Percentiles rank a stretch among this genome's conserved stretches.
These are phyloP conservation scores for Tachypleus tridentatus DNA, from an alignment of 1,140 invertebrate species.

Conservation along the genomic window DNA sequence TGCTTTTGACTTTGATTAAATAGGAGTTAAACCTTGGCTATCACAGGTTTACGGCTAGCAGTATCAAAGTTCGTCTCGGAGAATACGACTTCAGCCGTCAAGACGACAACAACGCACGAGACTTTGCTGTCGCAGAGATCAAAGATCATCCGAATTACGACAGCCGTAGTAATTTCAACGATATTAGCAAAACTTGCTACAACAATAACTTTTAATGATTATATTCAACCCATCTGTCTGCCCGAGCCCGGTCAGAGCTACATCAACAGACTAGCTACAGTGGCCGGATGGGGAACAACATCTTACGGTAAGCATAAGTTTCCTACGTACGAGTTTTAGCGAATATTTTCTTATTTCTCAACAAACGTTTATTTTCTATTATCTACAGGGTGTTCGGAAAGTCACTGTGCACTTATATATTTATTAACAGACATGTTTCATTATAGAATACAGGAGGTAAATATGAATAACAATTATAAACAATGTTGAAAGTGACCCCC, in stretches of 20 bases:
- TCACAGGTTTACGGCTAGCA: too few relatives aligned
- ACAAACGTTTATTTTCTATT: too few relatives aligned
- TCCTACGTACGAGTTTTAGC: too few relatives aligned
- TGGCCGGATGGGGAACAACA: constrained; percentile 47
- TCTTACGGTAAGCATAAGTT: constrained; percentile 5
- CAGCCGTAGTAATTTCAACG: constrained; percentile 27
- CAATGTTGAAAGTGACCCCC: too few relatives aligned
- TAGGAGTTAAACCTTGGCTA: too few relatives aligned
- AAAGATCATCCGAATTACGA: constrained; percentile 23
- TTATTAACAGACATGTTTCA: too few relatives aligned
- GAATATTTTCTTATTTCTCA: too few relatives aligned
- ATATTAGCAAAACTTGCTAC: constrained; percentile 28
- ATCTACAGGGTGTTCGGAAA: too few relatives aligned
- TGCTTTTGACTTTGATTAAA: too few relatives aligned
- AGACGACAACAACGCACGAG: constrained; percentile 8
- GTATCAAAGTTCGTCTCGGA: constrained; percentile 11
- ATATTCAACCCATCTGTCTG: constrained; percentile 28
- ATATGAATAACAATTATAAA: too few relatives aligned
- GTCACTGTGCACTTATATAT: too few relatives aligned
- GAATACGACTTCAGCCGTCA: constrained; percentile 12
- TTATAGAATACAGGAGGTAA: too few relatives aligned
- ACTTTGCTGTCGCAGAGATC: constrained; percentile 8
- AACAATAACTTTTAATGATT: constrained; percentile 24
- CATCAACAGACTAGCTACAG: constrained; percentile 12
- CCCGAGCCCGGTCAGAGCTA: constrained; percentile 18